Conservation (phyloP, 2,797 vertebrate genomes). For the Chromobotia macracanthus region DNA sequence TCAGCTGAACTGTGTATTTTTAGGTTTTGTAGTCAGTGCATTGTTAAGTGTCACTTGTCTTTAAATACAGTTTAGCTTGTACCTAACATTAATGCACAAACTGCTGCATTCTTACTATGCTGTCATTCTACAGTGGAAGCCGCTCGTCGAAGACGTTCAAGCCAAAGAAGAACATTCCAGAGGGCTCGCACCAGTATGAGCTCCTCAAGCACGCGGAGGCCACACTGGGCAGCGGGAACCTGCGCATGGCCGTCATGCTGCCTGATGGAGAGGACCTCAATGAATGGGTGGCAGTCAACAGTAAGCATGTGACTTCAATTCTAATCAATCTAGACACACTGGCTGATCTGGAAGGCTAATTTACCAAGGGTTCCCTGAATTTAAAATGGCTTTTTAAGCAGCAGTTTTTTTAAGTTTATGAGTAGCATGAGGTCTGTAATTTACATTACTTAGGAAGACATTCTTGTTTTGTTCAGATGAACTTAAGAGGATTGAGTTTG, state of each 20-base stretch:
- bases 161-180: slow-evolving; percentile 98
- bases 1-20: background rate
- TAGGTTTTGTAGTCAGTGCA: background rate
- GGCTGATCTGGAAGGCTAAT: background rate
- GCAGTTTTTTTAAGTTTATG: background rate
- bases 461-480: no score
- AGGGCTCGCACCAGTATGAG: slow-evolving; percentile 97
- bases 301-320: slow-evolving; percentile 77
- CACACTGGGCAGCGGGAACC: slow-evolving; percentile 94
- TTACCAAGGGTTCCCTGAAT: no score
- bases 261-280: slow-evolving; percentile 97
- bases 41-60: background rate
- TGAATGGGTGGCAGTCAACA: slow-evolving; percentile 98
- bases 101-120: background rate
- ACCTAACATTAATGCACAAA: slow-evolving; percentile 2
- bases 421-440: background rate
- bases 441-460: no score
- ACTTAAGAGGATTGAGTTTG: no score
- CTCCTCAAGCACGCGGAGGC: slow-evolving; percentile 97
- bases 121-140: slow-evolving; percentile 78
- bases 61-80: background rate
- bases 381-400: background rate
- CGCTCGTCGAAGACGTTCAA: slow-evolving; percentile 98
- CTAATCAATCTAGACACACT: background rate
- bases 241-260: slow-evolving; percentile 97